A percentile compares a stretch with the other conserved stretches of the same genome.
phyloP scores from a whole-genome alignment of 2,113 vertebrate species.

The Rallus limicola region DNA sequence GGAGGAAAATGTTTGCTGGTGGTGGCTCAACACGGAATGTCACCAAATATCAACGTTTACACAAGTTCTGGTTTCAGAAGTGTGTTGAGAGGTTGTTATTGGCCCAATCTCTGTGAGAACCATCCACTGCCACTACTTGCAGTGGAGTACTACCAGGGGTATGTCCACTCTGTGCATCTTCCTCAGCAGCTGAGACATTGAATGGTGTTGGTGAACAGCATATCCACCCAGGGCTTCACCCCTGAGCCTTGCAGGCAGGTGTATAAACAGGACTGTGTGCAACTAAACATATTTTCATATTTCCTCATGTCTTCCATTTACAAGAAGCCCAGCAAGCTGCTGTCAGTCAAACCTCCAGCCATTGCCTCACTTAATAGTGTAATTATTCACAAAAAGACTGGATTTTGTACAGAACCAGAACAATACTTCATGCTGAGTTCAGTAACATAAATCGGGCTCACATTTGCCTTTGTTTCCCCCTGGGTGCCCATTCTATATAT shows the following conservation, averaged over 20 bases:
- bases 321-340: constrained; percentile 23
- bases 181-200: neutral
- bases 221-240: neutral
- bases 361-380: constrained; percentile 11
- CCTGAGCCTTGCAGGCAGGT: neutral
- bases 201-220: neutral
- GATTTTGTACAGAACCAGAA: constrained; percentile 34
- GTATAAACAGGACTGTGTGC: neutral
- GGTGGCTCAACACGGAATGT: neutral
- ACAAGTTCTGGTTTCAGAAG: neutral
- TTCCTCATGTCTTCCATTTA: neutral
- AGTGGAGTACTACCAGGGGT: neutral
- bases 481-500: neutral
- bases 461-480: constrained; percentile 23
- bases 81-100: neutral
- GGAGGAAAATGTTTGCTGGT: neutral
- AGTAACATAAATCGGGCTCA: neutral
- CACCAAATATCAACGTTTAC: neutral
- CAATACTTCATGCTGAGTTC: constrained; percentile 15
- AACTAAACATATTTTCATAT: neutral
- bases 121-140: neutral
- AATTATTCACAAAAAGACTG: constrained; percentile 39
- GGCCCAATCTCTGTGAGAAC: neutral
- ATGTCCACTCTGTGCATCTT: accelerated
- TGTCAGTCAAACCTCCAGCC: constrained; percentile 28